phyloP scores from a whole-genome alignment of 2,797 vertebrate species.

The Arnoldichthys spilopterus region DNA sequence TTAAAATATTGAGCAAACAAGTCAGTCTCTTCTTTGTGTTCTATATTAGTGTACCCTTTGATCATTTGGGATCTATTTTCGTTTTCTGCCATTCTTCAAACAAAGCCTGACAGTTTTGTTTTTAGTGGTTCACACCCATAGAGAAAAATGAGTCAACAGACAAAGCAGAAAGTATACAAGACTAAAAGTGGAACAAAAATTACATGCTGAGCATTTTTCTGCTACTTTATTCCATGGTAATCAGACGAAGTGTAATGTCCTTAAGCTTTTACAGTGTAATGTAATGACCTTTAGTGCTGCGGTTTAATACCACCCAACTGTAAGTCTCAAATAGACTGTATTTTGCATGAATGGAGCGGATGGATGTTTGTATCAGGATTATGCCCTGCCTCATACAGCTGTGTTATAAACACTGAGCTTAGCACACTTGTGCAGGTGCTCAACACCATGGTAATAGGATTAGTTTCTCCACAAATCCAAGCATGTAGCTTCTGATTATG shows the following conservation, averaged over 20 bases:
- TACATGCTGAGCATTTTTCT: neutral
- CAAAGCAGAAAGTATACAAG: too few relatives aligned
- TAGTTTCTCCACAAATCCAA: conserved; percentile 30
- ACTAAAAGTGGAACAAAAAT: too few relatives aligned
- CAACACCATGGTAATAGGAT: conserved; percentile 44
- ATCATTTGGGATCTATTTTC: too few relatives aligned
- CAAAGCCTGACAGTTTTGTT: too few relatives aligned
- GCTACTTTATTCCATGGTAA: neutral
- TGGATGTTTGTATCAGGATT: neutral
- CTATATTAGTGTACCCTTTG: too few relatives aligned
- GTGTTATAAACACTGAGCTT: conserved; percentile 21
- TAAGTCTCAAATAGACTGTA: neutral
- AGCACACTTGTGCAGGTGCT: conserved; percentile 17
- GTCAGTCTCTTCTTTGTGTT: too few relatives aligned
- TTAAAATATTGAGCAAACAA: too few relatives aligned
- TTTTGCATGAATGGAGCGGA: neutral
- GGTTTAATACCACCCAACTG: neutral
- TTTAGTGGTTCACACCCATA: too few relatives aligned
- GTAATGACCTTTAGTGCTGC: neutral
- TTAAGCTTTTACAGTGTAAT: neutral
- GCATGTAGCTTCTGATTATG: conserved; percentile 26
- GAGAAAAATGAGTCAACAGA: too few relatives aligned
- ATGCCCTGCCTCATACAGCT: conserved; percentile 5
- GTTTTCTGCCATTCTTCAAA: too few relatives aligned
- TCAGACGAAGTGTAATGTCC: neutral